phyloP scores from a whole-genome alignment of 2,797 vertebrate genomes.

The Oceanodroma leucorhoa region DNA sequence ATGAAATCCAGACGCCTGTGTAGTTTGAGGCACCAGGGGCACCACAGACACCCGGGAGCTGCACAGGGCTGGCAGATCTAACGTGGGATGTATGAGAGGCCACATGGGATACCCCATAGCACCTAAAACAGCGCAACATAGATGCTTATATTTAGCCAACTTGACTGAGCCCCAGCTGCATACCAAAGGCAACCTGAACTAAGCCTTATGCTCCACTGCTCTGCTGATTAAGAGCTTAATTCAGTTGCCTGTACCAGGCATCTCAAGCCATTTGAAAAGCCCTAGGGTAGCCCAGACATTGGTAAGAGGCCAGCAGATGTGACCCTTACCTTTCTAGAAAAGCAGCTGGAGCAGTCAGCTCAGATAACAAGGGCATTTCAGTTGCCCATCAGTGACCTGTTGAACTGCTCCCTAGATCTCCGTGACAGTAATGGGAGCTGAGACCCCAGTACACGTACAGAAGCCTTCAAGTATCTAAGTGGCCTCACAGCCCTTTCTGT shows the following conservation, averaged over 20 bases:
- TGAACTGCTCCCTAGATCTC: background rate
- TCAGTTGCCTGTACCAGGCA: background rate
- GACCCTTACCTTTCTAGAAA: background rate
- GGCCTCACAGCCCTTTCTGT: background rate
- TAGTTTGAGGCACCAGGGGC: background rate
- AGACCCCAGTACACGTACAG: background rate
- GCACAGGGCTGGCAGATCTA: background rate
- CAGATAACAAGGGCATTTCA: background rate
- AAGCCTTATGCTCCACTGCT: background rate
- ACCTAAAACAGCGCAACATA: background rate
- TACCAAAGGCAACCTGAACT: background rate
- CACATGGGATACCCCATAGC: accelerated
- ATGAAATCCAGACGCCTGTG: background rate
- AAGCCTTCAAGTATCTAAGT: background rate
- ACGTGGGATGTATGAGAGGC: background rate
- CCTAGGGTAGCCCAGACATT: background rate
- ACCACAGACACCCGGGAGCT: background rate
- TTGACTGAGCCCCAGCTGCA: background rate
- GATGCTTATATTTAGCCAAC: background rate
- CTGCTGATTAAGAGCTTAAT: background rate
- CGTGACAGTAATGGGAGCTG: background rate
- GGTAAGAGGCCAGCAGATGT: accelerated
- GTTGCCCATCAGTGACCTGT: background rate
- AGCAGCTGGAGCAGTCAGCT: background rate
- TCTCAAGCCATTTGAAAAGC: background rate